Conservation (phyloP, 2,113 vertebrate species). For the Lepus americanus region DNA sequence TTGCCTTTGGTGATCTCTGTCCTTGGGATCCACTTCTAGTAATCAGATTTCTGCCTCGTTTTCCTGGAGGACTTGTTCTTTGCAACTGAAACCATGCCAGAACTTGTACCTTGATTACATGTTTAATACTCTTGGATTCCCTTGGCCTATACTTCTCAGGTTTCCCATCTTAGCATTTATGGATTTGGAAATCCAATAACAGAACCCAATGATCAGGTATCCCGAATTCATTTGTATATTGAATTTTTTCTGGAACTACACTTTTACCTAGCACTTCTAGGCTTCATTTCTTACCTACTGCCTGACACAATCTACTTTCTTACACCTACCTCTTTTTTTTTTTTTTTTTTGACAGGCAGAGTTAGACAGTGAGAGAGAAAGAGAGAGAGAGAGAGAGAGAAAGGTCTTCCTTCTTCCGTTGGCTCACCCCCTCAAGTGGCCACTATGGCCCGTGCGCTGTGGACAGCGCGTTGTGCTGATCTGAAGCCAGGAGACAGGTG, state of each 20-base stretch:
- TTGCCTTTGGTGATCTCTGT: constrained; percentile 16
- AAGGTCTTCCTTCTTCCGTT: no score
- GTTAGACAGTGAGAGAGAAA: no score
- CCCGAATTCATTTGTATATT: no score
- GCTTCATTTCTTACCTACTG: neutral
- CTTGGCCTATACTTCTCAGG: neutral
- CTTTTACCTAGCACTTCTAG: neutral
- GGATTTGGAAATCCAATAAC: neutral
- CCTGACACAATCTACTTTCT: neutral
- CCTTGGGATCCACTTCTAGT: neutral
- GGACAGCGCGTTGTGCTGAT: no score
- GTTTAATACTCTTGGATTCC: neutral
- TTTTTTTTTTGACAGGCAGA: no score
- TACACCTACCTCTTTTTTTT: neutral
- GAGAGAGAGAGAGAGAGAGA: no score
- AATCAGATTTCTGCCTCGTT: neutral
- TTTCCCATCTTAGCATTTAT: neutral
- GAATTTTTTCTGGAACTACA: neutral
- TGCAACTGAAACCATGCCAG: neutral
- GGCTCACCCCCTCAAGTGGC: no score
- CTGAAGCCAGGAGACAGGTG: no score
- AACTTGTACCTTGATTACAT: neutral
- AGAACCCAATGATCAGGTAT: neutral
- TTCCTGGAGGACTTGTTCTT: neutral
- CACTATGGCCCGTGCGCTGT: no score